phyloP scores from a whole-genome alignment of 2,888 invertebrate species.

The Sesia apiformis region DNA sequence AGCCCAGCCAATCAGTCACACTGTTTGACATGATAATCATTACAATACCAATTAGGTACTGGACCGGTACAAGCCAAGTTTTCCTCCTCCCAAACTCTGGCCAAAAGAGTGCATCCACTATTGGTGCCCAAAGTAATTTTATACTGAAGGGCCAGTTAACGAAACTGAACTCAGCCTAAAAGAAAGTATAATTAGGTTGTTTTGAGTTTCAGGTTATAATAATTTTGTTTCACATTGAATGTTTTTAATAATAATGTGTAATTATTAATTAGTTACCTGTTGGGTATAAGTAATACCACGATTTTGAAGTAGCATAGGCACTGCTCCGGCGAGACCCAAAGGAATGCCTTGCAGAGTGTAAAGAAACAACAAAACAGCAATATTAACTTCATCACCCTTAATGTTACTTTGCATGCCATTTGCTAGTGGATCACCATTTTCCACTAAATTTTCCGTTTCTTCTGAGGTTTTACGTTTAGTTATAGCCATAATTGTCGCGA shows the following conservation, averaged over 20 bases:
- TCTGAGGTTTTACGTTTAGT: constrained; percentile 54
- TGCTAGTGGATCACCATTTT: constrained; percentile 45
- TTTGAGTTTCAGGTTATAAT: background rate
- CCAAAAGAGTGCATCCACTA: constrained; percentile 94
- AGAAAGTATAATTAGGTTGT: constrained; percentile 16
- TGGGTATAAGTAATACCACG: constrained; percentile 94
- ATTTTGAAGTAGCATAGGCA: constrained; percentile 96
- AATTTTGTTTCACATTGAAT: background rate
- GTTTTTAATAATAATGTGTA: too few relatives aligned
- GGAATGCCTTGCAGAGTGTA: constrained; percentile 97
- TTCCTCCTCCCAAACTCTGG: constrained; percentile 92
- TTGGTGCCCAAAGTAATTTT: constrained; percentile 98
- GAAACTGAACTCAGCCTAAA: constrained; percentile 92
- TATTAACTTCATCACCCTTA: constrained; percentile 85
- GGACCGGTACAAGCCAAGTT: constrained; percentile 95
- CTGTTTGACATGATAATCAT: constrained; percentile 90
- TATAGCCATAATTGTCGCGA: constrained; percentile 50
- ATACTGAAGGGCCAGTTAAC: constrained; percentile 94
- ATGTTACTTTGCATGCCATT: constrained; percentile 60
- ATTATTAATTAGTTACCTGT: constrained; percentile 72
- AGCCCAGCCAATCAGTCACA: constrained; percentile 86
- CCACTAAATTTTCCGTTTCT: constrained; percentile 55
- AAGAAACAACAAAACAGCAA: constrained; percentile 90
- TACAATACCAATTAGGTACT: constrained; percentile 91
- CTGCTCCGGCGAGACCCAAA: constrained; percentile 92